Base-by-base conservation (phyloP, 2,888 invertebrate species). In the Mythimna vitellina region DNA sequence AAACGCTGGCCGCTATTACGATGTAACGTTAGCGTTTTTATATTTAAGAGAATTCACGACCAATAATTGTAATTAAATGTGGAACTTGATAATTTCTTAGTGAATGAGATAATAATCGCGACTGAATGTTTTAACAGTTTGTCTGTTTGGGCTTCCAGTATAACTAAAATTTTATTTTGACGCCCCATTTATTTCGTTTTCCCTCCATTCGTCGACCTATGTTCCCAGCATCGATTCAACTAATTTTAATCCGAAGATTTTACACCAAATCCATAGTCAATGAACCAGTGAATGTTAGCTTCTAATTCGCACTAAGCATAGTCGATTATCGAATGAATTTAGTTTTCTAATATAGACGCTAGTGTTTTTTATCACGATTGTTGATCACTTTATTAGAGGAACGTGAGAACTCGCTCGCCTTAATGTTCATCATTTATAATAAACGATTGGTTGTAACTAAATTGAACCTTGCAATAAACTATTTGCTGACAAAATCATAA, bases 91-190 rank as follows among this genome's bases (percentile, higher is more conserved):
- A 92, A 93, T 94, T 95, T 94, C 93, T 93, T 95, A 95, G 94
- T 94, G 92, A 94, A 89, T 93, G 92, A 91, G 92, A 93, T 94
- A 93, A 93, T 95, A 93, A 95, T 92, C 84, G 92, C 91, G 95
- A 95, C 95, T 96, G 95, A 95, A 90, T 91, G 94, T 94, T 93
- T 92, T 91, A 92, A 93, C 93, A 93, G 94, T 92, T 92, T 94
- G 94, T 95, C 95, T 95, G 95, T 95, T 92, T 86, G 96, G 96
- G 96, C 96, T 96, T 96, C 96, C 96, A 96, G 92, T 95, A 94
- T 89, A 73, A 92, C 92, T 94, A 93, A 91, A 92, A 79, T 87
- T 87, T 93, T 92, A 85, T 87, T 94, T 94, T 92, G 89, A 92
- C 85, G 92, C 90, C 93, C 92, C 82, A 57, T 78, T 84, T 73